These are phyloP conservation scores for Perca fluviatilis DNA, from an alignment of 2,113 vertebrate species.

Conservation along the genomic window DNA sequence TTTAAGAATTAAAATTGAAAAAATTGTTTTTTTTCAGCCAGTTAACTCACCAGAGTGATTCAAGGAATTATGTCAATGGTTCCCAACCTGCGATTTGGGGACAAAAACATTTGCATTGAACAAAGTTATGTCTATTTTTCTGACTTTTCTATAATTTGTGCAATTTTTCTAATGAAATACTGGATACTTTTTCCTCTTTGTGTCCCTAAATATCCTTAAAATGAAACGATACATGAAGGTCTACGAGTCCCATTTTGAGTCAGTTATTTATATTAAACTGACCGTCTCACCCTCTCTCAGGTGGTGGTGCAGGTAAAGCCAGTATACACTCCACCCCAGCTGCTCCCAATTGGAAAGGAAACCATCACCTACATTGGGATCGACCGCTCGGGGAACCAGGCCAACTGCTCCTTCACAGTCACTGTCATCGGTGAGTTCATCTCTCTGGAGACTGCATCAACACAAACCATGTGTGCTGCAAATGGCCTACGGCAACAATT, in stretches of 20 bases:
- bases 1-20: background rate
- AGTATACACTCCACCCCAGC: slow-evolving; percentile 90
- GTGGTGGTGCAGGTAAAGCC: slow-evolving; percentile 91
- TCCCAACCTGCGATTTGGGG: background rate
- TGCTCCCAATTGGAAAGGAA: slow-evolving; percentile 92
- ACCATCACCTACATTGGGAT: slow-evolving; percentile 89
- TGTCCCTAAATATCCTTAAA: background rate
- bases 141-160: background rate
- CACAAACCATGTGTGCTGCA: slow-evolving; percentile 6
- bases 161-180: background rate
- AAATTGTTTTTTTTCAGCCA: background rate
- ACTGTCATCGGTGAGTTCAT: slow-evolving; percentile 91
- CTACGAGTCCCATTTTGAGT: background rate
- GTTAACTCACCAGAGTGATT: background rate
- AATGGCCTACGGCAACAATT: background rate
- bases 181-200: background rate
- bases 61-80: background rate
- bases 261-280: background rate
- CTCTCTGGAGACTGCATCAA: background rate
- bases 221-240: background rate
- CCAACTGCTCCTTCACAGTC: slow-evolving; percentile 93
- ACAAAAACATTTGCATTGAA: no score
- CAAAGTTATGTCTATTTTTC: background rate
- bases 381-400: slow-evolving; percentile 90
- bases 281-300: slow-evolving; percentile 79